phyloP scores from a whole-genome alignment of 2,113 vertebrate species.

The Lophura nycthemera region DNA sequence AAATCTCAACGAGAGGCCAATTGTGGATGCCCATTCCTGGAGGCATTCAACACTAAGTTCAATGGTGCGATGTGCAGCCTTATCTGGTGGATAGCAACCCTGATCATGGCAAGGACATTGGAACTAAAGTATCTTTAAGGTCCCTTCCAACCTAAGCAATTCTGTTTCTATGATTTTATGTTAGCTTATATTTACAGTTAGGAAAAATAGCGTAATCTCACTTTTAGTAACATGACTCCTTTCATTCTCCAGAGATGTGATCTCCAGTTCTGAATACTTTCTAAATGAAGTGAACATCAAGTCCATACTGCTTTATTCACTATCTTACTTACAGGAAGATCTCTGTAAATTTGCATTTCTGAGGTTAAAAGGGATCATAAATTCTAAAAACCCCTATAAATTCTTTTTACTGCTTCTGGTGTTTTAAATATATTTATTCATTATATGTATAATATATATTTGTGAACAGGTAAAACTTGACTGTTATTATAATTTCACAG shows the following conservation, averaged over 20 bases:
- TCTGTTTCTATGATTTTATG: background rate
- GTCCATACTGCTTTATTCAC: background rate
- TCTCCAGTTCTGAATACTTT: background rate
- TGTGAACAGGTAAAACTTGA: background rate
- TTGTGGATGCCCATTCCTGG: too few species aligned
- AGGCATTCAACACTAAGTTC: too few species aligned
- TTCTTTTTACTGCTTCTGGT: background rate
- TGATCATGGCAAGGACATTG: too few species aligned
- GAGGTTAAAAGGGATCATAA: background rate
- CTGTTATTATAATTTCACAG: background rate
- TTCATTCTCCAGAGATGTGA: background rate
- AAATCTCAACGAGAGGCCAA: background rate
- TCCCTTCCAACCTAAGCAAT: too few species aligned
- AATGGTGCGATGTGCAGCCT: too few species aligned
- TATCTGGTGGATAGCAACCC: too few species aligned
- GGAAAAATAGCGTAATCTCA: background rate
- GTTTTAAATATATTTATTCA: background rate
- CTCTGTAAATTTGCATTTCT: background rate
- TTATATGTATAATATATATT: too few species aligned
- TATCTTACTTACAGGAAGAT: background rate
- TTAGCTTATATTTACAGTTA: background rate
- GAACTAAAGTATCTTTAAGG: too few species aligned
- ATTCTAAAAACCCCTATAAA: background rate
- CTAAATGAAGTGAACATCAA: background rate
- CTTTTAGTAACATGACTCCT: rapidly evolving